Evolutionary conservation across 2,113 vertebrate species (phyloP).

Genomic region (Nycticryphes semicollaris): DNA sequence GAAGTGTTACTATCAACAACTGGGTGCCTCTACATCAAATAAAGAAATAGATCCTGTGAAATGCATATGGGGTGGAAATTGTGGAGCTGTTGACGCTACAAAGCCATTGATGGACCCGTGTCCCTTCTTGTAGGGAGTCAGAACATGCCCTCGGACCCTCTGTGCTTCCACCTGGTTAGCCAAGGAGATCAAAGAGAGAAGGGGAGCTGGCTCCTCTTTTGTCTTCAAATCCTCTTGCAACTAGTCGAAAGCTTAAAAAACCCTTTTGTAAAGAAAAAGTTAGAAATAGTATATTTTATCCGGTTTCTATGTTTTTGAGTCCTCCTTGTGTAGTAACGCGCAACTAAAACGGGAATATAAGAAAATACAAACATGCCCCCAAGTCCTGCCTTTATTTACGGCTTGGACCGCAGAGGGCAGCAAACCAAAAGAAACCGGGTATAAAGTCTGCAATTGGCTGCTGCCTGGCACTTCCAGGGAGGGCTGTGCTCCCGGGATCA

Average conservation of each 20-base stretch:
- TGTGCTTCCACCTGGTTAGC: not conserved
- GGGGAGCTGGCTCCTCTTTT: not conserved
- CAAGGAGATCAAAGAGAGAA: not conserved
- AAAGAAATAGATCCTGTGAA: not conserved
- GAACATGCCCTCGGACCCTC: rapidly evolving
- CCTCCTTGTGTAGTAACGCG: rapidly evolving
- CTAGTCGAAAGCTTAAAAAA: not conserved
- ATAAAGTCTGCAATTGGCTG: rapidly evolving
- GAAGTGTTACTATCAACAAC: not conserved
- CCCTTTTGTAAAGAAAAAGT: not conserved
- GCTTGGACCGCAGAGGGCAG: conserved; percentile 70
- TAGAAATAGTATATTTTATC: not conserved
- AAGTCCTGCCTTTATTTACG: not conserved
- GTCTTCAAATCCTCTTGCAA: not conserved
- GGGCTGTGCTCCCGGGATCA: not conserved
- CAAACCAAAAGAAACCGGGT: conserved; percentile 16
- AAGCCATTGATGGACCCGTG: rapidly evolving
- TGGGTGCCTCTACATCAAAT: not conserved
- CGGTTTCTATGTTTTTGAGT: not conserved
- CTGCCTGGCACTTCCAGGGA: not conserved
- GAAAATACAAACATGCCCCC: rapidly evolving
- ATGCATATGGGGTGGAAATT: not conserved
- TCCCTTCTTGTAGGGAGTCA: not conserved
- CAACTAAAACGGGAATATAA: not conserved
- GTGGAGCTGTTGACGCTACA: not conserved